Base-by-base conservation (phyloP, 2,113 vertebrate species). In the Lophochroa leadbeateri region DNA sequence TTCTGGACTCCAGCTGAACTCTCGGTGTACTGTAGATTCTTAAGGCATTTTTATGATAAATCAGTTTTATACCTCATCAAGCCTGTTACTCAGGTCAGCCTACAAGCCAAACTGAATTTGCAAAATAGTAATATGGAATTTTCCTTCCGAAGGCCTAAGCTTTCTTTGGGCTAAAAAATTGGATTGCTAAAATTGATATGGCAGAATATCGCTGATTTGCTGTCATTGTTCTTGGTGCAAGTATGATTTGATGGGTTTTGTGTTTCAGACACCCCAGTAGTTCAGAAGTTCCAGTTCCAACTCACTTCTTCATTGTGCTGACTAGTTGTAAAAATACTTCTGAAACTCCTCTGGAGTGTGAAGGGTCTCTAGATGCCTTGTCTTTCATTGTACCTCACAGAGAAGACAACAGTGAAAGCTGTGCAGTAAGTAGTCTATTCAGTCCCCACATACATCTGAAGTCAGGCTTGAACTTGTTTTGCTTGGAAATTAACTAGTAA, bases 371-470 rank as follows among this genome's bases (percentile, higher is more conserved):
- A 31, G 98, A 98, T 82, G 95, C 97, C 14, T 84, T 94, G 57
- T 97, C 99, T 90, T 99, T 99, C 86, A 68, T 99, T 90, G 90
- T 99, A 68, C 99, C 99, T 87, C 99, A 99, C 95, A 98, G 98
- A 93, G 95, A 98, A 5, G 99, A 99, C 93, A 98, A 98, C 96
- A 98, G 88, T 11, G 99, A 99, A 98, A 98, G 97, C 84, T 99
- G 99, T 83, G 72, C 90, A 14, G 99, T 99, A 98, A 99, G 99
- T 98, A 84, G 41, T 85, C 16, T 67, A 0, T 85, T 92, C 46
- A 37, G 33, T 72, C 33, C 20, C 10, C 5, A 21, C 67, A 43
- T 60, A 68, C 9, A 37, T 31, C 52, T 58, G 29, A 69, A 92
- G 68, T 86, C 11, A 20, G 57, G 17, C 43, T 90, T 68, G 20